These are phyloP conservation scores for Gisinianus flammeolus DNA, from an alignment of 2,888 invertebrate genomes.

Conservation along the genomic window DNA sequence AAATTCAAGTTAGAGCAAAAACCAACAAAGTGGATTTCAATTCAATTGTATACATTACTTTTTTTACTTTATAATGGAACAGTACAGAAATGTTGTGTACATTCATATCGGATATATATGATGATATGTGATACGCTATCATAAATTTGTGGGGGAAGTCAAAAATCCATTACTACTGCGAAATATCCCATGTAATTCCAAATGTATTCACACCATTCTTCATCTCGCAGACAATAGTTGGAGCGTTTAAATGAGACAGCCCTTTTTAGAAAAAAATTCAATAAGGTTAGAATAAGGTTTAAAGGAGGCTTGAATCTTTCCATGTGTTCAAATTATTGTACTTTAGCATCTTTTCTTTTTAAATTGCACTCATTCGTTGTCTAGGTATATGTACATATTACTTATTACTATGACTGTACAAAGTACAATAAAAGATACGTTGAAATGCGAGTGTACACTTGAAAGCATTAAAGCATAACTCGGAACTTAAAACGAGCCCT, in stretches of 20 bases:
- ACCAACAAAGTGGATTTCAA: too few relatives aligned
- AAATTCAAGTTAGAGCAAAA: too few relatives aligned
- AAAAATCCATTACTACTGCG: constrained; percentile 41
- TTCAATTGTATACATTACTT: too few relatives aligned
- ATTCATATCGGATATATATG: too few relatives aligned
- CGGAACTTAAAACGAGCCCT: not conserved
- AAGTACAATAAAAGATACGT: not conserved
- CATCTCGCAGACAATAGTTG: not conserved
- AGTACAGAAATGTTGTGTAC: too few relatives aligned
- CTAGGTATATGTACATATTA: too few relatives aligned
- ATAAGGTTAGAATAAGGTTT: not conserved
- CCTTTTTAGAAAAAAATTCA: constrained; percentile 10
- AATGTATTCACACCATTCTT: constrained; percentile 5
- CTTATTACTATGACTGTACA: not conserved
- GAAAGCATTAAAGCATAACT: constrained; percentile 13
- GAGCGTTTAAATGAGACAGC: constrained; percentile 13
- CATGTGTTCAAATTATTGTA: too few relatives aligned
- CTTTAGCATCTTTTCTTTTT: too few relatives aligned
- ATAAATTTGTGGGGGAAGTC: constrained; percentile 45
- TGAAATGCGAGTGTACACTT: not conserved
- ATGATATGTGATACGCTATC: not conserved
- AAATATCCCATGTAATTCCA: not conserved
- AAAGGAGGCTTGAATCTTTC: not conserved
- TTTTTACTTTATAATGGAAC: too few relatives aligned
- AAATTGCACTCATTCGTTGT: too few relatives aligned